These are phyloP conservation scores for Hipposideros larvatus DNA, from an alignment of 2,797 vertebrate species.

Conservation along the genomic window DNA sequence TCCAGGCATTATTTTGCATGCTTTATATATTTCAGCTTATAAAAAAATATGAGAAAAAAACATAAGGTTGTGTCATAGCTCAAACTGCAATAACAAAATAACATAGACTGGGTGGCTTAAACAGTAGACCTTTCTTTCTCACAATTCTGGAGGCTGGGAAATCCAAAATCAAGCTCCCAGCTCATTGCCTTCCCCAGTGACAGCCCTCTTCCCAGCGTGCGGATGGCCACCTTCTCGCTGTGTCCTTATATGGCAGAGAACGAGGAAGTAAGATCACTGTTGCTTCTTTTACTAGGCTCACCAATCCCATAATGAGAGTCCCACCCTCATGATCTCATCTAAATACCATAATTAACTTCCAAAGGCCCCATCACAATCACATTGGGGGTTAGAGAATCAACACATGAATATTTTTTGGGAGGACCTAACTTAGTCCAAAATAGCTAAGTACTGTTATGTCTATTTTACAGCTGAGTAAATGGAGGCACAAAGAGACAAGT, in stretches of 20 bases:
- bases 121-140: background rate
- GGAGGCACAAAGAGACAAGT: background rate
- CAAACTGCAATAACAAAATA: background rate
- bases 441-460: background rate
- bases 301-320: background rate
- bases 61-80: background rate
- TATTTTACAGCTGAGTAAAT: constrained; percentile 34
- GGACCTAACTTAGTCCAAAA: background rate
- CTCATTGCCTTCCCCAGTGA: background rate
- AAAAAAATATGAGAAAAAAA: background rate
- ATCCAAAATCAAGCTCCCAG: background rate
- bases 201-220: background rate
- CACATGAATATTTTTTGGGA: background rate
- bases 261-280: background rate
- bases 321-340: background rate
- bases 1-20: background rate
- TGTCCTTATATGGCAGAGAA: background rate
- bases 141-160: background rate
- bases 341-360: background rate
- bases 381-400: background rate
- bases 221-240: background rate
- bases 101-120: background rate
- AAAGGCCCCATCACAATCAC: background rate
- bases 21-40: constrained; percentile 15
- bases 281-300: background rate